Evolutionary conservation across 1,140 invertebrate species (phyloP).

Genomic region (Drosophila novamexicana): DNA sequence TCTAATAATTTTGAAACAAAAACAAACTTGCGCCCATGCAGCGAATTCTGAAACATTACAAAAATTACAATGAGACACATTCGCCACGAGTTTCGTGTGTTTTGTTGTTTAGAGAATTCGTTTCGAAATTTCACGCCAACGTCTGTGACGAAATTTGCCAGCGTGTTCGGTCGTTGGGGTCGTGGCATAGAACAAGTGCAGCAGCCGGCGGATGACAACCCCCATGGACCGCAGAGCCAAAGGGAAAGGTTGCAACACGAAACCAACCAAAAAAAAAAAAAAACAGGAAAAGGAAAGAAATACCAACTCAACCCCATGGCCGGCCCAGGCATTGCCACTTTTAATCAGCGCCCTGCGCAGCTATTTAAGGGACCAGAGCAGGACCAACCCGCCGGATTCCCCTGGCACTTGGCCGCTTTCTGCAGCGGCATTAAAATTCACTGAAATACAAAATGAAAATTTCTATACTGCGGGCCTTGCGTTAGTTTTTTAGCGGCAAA

Average conservation of each 20-base stretch:
- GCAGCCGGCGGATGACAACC: conserved; percentile 42
- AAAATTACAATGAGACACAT: conserved; percentile 75
- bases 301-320: conserved; percentile 37
- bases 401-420: conserved; percentile 23
- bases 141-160: conserved; percentile 81
- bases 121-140: conserved; percentile 84
- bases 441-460: conserved; percentile 67
- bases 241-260: conserved; percentile 70
- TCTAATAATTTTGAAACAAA: conserved; percentile 80
- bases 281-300: background rate
- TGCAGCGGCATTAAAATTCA: conserved; percentile 61
- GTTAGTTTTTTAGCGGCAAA: conserved; percentile 58
- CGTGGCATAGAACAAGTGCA: conserved; percentile 63
- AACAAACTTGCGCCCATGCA: conserved; percentile 72
- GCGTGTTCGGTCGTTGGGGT: conserved; percentile 16
- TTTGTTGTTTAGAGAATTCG: conserved; percentile 73
- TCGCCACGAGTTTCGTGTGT: conserved; percentile 30
- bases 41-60: conserved; percentile 60
- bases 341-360: conserved; percentile 79
- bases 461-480: conserved; percentile 60
- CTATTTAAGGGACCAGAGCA: conserved; percentile 65
- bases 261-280: conserved; percentile 26
- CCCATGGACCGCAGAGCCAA: conserved; percentile 33
- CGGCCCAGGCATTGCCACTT: conserved; percentile 63
- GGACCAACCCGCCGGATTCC: conserved; percentile 9